A percentile compares a stretch with the other conserved stretches of the same genome.
These are phyloP conservation scores for Sericinus montela DNA, from an alignment of 2,888 invertebrate species.

Conservation along the genomic window DNA sequence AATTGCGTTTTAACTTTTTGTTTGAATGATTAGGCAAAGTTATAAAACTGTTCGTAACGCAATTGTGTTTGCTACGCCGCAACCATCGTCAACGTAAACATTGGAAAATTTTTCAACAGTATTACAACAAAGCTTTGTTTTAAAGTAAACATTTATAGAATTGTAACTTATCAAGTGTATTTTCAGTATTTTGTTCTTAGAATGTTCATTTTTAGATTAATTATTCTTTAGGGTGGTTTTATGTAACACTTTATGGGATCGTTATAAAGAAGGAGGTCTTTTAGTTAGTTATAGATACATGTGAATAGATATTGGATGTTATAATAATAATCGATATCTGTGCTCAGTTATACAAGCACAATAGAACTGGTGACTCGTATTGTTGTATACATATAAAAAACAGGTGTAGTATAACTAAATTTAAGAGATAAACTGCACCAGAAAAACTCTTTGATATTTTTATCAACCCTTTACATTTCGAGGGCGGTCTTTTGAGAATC, in stretches of 20 bases:
- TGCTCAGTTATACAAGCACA: conserved; percentile 60
- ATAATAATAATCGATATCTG: conserved; percentile 71
- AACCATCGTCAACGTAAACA: not conserved
- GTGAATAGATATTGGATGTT: conserved; percentile 53
- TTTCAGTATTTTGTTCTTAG: not conserved
- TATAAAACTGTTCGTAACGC: conserved; percentile 25
- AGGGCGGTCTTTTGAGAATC: conserved; percentile 54
- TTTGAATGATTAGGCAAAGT: conserved; percentile 25
- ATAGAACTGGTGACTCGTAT: conserved; percentile 51
- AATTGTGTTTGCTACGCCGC: conserved; percentile 15
- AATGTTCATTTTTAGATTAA: not conserved
- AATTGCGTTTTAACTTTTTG: conserved; percentile 20
- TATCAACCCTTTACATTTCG: conserved; percentile 68
- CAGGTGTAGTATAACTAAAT: conserved; percentile 58
- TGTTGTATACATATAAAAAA: conserved; percentile 56
- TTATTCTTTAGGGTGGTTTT: not conserved
- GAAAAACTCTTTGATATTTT: conserved; percentile 69
- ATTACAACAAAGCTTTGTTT: conserved; percentile 5
- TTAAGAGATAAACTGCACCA: conserved; percentile 28
- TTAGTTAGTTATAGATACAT: conserved; percentile 46
- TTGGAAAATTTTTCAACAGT: conserved; percentile 13
- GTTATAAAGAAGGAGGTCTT: conserved; percentile 54
- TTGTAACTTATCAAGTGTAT: not conserved
- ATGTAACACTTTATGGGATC: not conserved
- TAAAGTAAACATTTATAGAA: conserved; percentile 4